Conservation (phyloP, 2,888 invertebrate genomes). For the Coelopa pilipes region DNA sequence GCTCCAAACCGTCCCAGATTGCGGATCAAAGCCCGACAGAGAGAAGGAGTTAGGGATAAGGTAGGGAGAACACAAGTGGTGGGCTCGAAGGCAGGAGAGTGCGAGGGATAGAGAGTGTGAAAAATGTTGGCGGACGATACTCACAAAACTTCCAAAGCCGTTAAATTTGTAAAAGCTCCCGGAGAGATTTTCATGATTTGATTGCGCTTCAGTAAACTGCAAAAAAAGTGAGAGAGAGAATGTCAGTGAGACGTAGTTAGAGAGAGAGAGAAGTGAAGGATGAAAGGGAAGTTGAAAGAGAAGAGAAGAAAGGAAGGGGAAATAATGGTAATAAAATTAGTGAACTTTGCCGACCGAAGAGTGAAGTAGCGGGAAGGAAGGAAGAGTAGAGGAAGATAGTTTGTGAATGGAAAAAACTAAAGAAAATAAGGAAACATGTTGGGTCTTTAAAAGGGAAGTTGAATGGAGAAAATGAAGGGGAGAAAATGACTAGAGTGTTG, state of each 20-base stretch:
- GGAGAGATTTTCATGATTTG: conserved; percentile 81
- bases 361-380: neutral
- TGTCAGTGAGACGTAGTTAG: conserved; percentile 3
- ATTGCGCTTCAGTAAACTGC: conserved; percentile 88
- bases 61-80: too few species aligned
- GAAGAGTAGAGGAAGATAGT: neutral
- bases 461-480: too few species aligned
- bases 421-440: neutral
- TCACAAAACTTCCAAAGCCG: conserved; percentile 86
- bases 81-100: too few species aligned
- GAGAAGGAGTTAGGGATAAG: neutral
- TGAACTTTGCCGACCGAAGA: neutral
- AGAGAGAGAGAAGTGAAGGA: neutral
- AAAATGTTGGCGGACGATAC: conserved; percentile 67
- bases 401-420: neutral
- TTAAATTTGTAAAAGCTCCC: conserved; percentile 82
- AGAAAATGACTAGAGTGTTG: too few species aligned
- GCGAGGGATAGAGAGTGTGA: neutral
- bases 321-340: neutral
- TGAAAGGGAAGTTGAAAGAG: neutral
- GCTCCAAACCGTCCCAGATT: neutral
- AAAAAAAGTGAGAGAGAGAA: conserved; percentile 54
- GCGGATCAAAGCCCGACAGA: neutral
- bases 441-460: too few species aligned
- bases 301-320: neutral